These are phyloP conservation scores for Scatophagus argus DNA, from an alignment of 2,113 vertebrate genomes.

Conservation along the genomic window DNA sequence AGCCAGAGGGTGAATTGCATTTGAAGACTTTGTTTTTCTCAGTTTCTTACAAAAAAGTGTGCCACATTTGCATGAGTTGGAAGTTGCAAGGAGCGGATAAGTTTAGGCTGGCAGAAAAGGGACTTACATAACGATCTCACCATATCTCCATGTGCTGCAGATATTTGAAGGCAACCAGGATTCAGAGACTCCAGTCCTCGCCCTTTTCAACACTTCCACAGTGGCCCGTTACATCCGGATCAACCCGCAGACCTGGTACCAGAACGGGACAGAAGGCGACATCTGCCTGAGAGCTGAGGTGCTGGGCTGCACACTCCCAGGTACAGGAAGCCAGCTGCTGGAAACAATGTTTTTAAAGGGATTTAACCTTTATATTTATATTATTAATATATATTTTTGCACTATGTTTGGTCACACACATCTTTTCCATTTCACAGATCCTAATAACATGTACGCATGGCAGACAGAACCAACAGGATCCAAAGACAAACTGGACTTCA, in stretches of 20 bases:
- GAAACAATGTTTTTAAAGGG: not conserved
- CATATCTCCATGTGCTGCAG: conserved; percentile 70
- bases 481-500: conserved; percentile 91
- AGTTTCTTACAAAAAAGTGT: not conserved
- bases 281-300: conserved; percentile 93
- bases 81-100: no score
- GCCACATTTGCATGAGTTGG: no score
- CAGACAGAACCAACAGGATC: conserved; percentile 82
- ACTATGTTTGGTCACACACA: not conserved
- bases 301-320: conserved; percentile 89
- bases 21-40: not conserved
- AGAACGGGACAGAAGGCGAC: conserved; percentile 86
- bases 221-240: conserved; percentile 91
- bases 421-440: conserved; percentile 74
- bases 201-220: conserved; percentile 84
- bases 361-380: no score
- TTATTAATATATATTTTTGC: not conserved
- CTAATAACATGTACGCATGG: conserved; percentile 85
- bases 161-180: conserved; percentile 92
- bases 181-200: conserved; percentile 90
- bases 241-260: conserved; percentile 92
- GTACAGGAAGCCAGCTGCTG: conserved; percentile 53
- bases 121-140: not conserved
- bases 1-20: not conserved
- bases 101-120: not conserved